These are phyloP conservation scores for Zootermopsis nevadensis DNA, from an alignment of 2,888 invertebrate species.

Conservation along the genomic window DNA sequence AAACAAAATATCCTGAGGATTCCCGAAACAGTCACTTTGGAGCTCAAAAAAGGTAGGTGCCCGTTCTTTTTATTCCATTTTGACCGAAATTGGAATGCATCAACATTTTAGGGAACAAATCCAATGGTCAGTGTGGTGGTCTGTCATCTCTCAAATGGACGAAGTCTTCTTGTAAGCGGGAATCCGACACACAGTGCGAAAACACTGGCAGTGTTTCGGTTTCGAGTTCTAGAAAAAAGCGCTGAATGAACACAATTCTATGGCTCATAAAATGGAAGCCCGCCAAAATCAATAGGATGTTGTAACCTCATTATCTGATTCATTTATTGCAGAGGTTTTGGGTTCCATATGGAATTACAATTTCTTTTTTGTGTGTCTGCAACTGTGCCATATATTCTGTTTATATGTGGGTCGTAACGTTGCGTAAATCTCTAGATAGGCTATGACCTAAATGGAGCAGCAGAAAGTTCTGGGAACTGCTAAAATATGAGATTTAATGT, in stretches of 20 bases:
- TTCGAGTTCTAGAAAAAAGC: not conserved
- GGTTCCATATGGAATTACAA: not conserved
- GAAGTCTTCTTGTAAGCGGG: no score
- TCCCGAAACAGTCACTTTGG: no score
- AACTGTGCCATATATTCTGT: not conserved
- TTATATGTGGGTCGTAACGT: conserved; percentile 3
- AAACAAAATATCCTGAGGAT: no score
- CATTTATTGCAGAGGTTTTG: conserved; percentile 14
- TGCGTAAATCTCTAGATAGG: not conserved
- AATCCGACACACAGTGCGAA: no score
- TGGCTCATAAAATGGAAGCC: not conserved
- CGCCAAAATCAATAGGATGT: not conserved
- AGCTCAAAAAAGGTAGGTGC: no score
- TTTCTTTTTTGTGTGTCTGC: not conserved
- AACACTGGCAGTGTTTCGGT: no score
- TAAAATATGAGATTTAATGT: conserved; percentile 37
- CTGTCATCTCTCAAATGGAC: no score
- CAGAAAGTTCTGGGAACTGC: conserved; percentile 22
- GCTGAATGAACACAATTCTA: not conserved
- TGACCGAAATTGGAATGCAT: no score
- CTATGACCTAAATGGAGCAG: conserved; percentile 6
- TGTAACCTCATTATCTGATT: not conserved
- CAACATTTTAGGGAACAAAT: no score
- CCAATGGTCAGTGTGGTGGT: no score
- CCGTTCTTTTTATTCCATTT: no score